These are phyloP conservation scores for Ceramica pisi DNA, from an alignment of 2,888 invertebrate genomes.

Conservation along the genomic window DNA sequence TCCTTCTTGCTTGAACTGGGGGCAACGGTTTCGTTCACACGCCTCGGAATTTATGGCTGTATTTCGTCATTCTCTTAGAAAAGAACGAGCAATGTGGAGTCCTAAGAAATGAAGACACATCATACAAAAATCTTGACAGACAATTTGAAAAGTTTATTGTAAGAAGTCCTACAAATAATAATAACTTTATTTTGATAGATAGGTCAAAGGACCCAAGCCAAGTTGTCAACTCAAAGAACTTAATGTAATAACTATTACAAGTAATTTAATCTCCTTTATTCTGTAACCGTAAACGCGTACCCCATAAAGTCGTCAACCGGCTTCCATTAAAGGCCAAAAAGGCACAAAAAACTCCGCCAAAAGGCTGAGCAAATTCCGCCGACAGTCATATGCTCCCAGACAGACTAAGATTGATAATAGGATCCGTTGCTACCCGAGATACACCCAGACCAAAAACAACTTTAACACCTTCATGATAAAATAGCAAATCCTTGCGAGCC, in stretches of 20 bases:
- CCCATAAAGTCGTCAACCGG: conserved; percentile 68
- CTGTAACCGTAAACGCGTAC: conserved; percentile 45
- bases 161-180: neutral
- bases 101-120: conserved; percentile 10
- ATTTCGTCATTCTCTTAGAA: conserved; percentile 33
- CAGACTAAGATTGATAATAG: conserved; percentile 74
- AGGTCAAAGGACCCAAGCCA: neutral
- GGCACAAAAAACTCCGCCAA: conserved; percentile 70
- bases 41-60: conserved; percentile 30
- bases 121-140: neutral
- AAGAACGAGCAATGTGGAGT: conserved; percentile 12
- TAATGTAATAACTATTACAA: conserved; percentile 14
- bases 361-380: conserved; percentile 75
- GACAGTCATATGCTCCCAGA: conserved; percentile 72
- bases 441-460: conserved; percentile 64
- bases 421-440: conserved; percentile 74
- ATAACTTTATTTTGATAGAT: conserved; percentile 3
- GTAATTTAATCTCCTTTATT: conserved; percentile 20
- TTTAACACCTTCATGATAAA: conserved; percentile 57
- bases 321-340: conserved; percentile 68
- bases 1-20: conserved; percentile 11
- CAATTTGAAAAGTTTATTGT: conserved; percentile 8
- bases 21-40: conserved; percentile 42
- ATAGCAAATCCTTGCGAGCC: conserved; percentile 57
- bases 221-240: neutral